Conservation (phyloP, 2,888 invertebrate genomes). For the Lumbricus terrestris region DNA sequence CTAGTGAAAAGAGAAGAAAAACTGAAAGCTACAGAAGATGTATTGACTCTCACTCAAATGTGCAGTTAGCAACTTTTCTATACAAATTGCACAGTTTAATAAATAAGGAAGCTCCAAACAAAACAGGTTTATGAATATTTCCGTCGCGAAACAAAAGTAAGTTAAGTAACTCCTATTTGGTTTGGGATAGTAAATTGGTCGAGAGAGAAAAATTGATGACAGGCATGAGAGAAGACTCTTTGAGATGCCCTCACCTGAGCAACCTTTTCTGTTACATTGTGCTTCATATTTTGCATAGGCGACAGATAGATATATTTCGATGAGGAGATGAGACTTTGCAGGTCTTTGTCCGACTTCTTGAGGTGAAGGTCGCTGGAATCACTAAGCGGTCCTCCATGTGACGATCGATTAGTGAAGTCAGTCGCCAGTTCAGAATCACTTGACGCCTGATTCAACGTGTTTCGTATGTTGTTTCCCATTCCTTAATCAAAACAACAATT, state of each 20-base stretch:
- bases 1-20: not conserved
- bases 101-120: not conserved
- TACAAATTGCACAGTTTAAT: not conserved
- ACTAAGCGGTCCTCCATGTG: slow-evolving; percentile 67
- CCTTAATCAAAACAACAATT: slow-evolving; percentile 39
- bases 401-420: slow-evolving; percentile 66
- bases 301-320: slow-evolving; percentile 51
- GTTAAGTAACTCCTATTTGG: not conserved
- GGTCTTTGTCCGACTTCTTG: slow-evolving; percentile 45
- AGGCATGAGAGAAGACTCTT: not conserved
- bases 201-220: not conserved
- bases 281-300: slow-evolving; percentile 56
- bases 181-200: no score
- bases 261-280: slow-evolving; percentile 76
- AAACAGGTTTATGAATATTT: not conserved
- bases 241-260: slow-evolving; percentile 69
- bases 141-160: not conserved
- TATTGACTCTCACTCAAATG: not conserved
- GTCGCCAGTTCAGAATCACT: slow-evolving; percentile 73
- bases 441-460: slow-evolving; percentile 71
- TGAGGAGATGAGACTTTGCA: slow-evolving; percentile 43
- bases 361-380: slow-evolving; percentile 44
- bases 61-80: no score
- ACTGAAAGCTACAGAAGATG: not conserved
- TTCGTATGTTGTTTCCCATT: slow-evolving; percentile 57